Evolutionary conservation across 2,797 vertebrate genomes (phyloP).

Genomic region (Sylvilagus floridanus): DNA sequence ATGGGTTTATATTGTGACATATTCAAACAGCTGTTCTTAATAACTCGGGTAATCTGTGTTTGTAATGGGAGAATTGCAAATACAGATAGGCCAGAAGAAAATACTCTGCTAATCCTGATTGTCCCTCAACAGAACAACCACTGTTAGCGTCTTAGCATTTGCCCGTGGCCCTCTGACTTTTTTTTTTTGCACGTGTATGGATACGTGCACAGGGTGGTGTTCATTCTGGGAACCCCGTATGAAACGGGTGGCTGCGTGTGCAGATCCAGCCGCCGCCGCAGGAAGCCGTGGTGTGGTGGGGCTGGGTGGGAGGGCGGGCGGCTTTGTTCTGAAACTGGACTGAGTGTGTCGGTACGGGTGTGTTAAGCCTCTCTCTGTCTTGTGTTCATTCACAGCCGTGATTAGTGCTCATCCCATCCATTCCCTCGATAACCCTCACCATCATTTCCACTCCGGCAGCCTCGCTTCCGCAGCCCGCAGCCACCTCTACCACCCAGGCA

Average conservation of each 20-base stretch:
- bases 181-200: background rate
- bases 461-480: constrained; percentile 95
- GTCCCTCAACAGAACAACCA: background rate
- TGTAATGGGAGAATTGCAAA: constrained; percentile 60
- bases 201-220: background rate
- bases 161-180: background rate
- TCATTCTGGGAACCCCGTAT: constrained; percentile 30
- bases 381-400: constrained; percentile 97
- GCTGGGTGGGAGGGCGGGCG: background rate
- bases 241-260: background rate
- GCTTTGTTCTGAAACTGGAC: constrained; percentile 58
- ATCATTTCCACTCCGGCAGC: constrained; percentile 99
- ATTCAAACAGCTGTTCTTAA: constrained; percentile 48
- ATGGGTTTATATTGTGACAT: constrained; percentile 18
- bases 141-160: constrained; percentile 20
- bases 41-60: constrained; percentile 44
- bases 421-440: constrained; percentile 99
- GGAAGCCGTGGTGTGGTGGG: background rate
- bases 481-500: constrained; percentile 95
- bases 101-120: background rate
- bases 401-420: constrained; percentile 99
- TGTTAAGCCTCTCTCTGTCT: constrained; percentile 90
- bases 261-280: background rate
- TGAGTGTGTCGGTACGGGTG: constrained; percentile 72
- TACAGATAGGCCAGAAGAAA: constrained; percentile 22